Conservation (phyloP, 2,888 invertebrate genomes). For the Cephalotes varians region DNA sequence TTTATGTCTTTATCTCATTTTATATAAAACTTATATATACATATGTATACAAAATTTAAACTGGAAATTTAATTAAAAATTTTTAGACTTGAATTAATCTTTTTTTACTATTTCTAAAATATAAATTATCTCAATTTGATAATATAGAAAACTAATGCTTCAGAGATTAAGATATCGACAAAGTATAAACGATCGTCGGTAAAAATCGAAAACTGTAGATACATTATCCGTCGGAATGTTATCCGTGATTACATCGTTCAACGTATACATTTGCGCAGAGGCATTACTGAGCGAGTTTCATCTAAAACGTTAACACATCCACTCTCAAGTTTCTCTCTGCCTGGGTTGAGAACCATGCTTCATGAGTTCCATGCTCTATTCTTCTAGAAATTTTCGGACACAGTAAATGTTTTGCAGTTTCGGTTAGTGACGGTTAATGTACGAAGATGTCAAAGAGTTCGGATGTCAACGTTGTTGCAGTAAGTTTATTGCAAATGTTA, state of each 20-base stretch:
- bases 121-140: neutral
- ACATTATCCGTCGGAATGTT: too few relatives aligned
- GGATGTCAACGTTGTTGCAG: constrained; percentile 58
- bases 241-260: too few relatives aligned
- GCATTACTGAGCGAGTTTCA: neutral
- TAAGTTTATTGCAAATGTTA: constrained; percentile 53
- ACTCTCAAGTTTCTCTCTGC: neutral
- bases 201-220: too few relatives aligned
- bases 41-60: neutral
- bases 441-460: constrained; percentile 70
- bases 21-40: neutral
- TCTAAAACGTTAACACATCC: too few relatives aligned
- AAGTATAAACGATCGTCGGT: too few relatives aligned
- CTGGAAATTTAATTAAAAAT: neutral
- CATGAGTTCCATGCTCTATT: constrained; percentile 5
- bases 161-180: neutral
- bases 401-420: constrained; percentile 50
- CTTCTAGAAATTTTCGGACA: constrained; percentile 72
- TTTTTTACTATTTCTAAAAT: neutral
- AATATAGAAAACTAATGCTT: constrained; percentile 38
- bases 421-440: constrained; percentile 17
- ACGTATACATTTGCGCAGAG: neutral
- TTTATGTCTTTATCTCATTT: neutral
- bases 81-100: neutral
- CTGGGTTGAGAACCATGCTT: neutral